Percentiles rank a stretch among this genome's conserved stretches.
Evolutionary conservation across 2,113 vertebrate species (phyloP).

Genomic region (Trichechus manatus): DNA sequence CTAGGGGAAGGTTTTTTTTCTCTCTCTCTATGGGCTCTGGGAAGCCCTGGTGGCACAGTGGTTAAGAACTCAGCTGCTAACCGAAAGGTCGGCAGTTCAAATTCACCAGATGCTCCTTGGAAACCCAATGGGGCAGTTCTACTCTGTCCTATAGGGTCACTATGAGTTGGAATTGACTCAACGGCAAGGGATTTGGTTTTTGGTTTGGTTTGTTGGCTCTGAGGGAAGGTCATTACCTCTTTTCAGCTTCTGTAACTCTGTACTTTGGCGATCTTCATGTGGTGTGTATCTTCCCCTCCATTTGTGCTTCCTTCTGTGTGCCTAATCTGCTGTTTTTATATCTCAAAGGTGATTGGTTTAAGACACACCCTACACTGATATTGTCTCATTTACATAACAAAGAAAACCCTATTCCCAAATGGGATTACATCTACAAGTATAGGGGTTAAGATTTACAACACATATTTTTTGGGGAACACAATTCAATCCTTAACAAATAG

Average conservation of each 20-base stretch:
- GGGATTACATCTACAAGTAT: not conserved
- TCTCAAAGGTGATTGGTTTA: not conserved
- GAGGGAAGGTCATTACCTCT: not conserved
- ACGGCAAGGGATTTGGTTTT: too few relatives aligned
- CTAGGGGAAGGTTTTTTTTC: not conserved
- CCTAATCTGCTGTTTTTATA: not conserved
- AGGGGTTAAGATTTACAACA: not conserved
- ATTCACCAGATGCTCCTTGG: too few relatives aligned
- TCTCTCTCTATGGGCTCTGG: not conserved
- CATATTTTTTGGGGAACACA: not conserved
- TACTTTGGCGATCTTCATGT: not conserved
- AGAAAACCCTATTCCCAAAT: not conserved
- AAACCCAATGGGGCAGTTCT: too few relatives aligned
- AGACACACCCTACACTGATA: not conserved
- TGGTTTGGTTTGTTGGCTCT: too few relatives aligned
- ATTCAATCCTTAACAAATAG: not conserved
- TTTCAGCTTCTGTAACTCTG: not conserved
- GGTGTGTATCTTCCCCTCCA: not conserved
- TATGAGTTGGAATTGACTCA: too few relatives aligned
- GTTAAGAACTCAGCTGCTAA: too few relatives aligned
- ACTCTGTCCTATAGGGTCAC: too few relatives aligned
- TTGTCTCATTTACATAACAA: not conserved
- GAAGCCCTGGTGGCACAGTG: too few relatives aligned
- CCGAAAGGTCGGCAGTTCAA: too few relatives aligned
- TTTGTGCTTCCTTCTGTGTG: not conserved